A percentile compares a stretch with the other conserved stretches of the same genome.
Evolutionary conservation across 2,888 invertebrate species (phyloP).

Genomic region (Cepaea hortensis): DNA sequence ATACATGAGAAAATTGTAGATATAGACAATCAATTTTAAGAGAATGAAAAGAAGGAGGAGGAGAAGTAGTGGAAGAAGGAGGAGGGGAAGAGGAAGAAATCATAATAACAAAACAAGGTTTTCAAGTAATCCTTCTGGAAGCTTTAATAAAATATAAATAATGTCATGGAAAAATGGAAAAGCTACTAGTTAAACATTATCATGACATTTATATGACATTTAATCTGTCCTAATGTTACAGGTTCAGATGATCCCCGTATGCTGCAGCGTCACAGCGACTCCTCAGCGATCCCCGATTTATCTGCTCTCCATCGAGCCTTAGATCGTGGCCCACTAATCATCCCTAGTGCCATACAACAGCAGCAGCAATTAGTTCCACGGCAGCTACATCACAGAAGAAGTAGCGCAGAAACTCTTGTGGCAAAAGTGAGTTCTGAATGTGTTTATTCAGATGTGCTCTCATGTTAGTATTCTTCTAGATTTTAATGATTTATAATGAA

Average conservation of each 20-base stretch:
- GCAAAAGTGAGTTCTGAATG: constrained; percentile 83
- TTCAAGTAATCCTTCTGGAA: too few relatives aligned
- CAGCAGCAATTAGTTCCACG: constrained; percentile 54
- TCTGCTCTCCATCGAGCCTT: constrained; percentile 58
- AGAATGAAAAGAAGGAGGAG: too few relatives aligned
- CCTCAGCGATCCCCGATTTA: constrained; percentile 55
- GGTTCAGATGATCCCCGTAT: constrained; percentile 51
- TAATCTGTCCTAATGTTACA: constrained; percentile 3
- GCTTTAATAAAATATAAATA: too few relatives aligned
- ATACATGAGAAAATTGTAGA: too few relatives aligned
- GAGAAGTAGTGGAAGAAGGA: too few relatives aligned
- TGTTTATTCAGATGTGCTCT: not conserved
- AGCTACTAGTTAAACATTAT: too few relatives aligned
- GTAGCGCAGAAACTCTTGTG: constrained; percentile 95
- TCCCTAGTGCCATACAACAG: constrained; percentile 60
- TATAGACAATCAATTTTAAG: too few relatives aligned
- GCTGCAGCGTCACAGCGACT: constrained; percentile 62
- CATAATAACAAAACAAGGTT: too few relatives aligned
- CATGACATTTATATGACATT: not conserved
- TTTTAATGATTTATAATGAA: not conserved
- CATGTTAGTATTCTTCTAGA: not conserved
- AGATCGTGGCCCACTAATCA: constrained; percentile 65
- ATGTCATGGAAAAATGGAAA: too few relatives aligned
- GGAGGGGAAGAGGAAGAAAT: too few relatives aligned
- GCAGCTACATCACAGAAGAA: constrained; percentile 54